These are phyloP conservation scores for Muricea muricata DNA, from an alignment of 92 coral and sea anemone genomes.

Conservation along the genomic window DNA sequence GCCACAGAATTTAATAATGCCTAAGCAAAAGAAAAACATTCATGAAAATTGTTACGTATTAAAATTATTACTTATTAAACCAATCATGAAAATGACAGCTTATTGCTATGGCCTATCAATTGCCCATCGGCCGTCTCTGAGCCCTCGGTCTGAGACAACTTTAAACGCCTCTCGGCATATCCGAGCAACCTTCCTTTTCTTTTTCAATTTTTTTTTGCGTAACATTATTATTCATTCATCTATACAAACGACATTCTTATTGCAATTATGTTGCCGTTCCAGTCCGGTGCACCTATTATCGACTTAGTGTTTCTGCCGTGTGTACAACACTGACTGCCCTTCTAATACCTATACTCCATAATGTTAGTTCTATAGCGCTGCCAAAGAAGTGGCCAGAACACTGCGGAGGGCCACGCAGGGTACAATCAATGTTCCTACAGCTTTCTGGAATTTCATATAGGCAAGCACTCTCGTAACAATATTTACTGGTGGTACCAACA, in stretches of 20 bases:
- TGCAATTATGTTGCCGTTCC: slow-evolving; percentile 18
- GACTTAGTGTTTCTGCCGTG: slow-evolving; percentile 38
- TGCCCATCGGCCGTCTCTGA: no score
- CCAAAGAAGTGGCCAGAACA: slow-evolving; percentile 39
- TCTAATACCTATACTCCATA: slow-evolving; percentile 5
- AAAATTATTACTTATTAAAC: no score
- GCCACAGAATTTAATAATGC: neutral
- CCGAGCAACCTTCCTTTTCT: neutral
- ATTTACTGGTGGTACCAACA: slow-evolving; percentile 23
- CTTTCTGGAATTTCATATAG: neutral
- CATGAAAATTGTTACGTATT: no score
- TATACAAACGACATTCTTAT: slow-evolving; percentile 1
- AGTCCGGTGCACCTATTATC: neutral
- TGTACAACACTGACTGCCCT: slow-evolving; percentile 22
- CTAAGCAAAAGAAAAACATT: neutral
- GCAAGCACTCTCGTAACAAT: slow-evolving; percentile 6
- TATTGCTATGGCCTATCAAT: no score
- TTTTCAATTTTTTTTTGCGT: neutral
- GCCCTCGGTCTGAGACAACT: no score
- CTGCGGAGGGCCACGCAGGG: slow-evolving; percentile 38
- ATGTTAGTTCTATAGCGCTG: neutral
- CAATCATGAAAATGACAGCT: no score
- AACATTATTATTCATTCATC: neutral
- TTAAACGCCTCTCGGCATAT: no score
- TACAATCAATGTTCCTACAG: slow-evolving; percentile 25